These are phyloP conservation scores for Chrysomallon squamiferum DNA, from an alignment of 1,140 invertebrate genomes.

Conservation along the genomic window DNA sequence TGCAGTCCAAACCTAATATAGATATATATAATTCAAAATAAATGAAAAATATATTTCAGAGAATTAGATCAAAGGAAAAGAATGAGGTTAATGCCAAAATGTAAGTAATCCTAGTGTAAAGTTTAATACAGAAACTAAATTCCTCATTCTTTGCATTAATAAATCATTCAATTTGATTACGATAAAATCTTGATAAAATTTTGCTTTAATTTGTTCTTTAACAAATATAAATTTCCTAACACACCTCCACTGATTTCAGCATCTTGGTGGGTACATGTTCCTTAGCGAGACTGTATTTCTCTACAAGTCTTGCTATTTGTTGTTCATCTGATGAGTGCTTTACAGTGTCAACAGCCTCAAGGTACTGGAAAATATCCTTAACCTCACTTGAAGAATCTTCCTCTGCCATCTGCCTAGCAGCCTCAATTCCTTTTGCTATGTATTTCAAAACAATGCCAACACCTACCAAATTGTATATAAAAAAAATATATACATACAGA, in stretches of 20 bases:
- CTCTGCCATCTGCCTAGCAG: neutral
- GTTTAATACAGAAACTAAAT: too few species aligned
- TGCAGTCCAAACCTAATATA: too few species aligned
- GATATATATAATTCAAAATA: too few species aligned
- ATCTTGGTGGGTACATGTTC: conserved; percentile 7
- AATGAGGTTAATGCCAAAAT: too few species aligned
- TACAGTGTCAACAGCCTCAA: conserved; percentile 6
- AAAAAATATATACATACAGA: too few species aligned
- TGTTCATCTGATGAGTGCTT: conserved; percentile 7
- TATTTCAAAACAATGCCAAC: conserved; percentile 4
- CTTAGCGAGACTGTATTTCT: neutral
- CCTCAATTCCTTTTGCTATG: neutral
- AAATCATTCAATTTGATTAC: neutral
- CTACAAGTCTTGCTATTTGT: neutral
- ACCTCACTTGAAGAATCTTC: neutral
- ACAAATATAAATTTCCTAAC: neutral
- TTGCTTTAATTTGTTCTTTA: neutral
- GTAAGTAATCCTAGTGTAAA: too few species aligned
- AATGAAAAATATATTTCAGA: too few species aligned
- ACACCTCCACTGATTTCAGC: conserved; percentile 1
- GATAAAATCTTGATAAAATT: neutral
- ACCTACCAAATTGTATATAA: neutral
- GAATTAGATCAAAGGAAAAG: too few species aligned
- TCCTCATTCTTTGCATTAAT: too few species aligned
- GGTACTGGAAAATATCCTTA: neutral